phyloP scores from a whole-genome alignment of 2,113 vertebrate species.

The Paramisgurnus dabryanus region DNA sequence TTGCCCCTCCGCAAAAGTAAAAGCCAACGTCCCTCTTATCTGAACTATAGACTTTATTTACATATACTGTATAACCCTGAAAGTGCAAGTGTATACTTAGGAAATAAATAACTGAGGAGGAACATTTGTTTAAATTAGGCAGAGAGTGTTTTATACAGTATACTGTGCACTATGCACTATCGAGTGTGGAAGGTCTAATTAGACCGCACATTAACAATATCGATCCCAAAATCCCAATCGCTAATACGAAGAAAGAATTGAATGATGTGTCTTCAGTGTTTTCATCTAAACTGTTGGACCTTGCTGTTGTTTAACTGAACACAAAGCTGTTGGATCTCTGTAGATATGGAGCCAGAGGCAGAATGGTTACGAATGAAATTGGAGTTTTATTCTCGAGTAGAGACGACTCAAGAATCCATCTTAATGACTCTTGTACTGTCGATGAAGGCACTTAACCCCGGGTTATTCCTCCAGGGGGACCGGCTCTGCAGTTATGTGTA shows the following conservation, averaged over 20 bases:
- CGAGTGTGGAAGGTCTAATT: neutral
- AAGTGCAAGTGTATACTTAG: neutral
- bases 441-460: no score
- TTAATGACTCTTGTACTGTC: no score
- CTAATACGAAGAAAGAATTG: constrained; percentile 18
- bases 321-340: neutral
- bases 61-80: constrained; percentile 30
- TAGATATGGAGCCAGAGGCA: neutral
- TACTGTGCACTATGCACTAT: neutral
- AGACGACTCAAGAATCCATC: no score
- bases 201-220: constrained; percentile 1
- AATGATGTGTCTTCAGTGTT: constrained; percentile 11
- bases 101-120: constrained; percentile 10
- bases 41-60: constrained; percentile 36
- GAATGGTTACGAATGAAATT: neutral
- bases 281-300: neutral
- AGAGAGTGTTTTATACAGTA: neutral
- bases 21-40: neutral
- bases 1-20: neutral
- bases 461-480: no score
- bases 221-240: constrained; percentile 9
- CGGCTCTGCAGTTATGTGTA: no score
- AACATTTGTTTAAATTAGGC: constrained; percentile 31
- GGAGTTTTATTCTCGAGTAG: no score
- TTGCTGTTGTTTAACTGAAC: neutral